Percentiles rank a stretch among this genome's conserved stretches.
These are phyloP conservation scores for Anthonomus grandis DNA, from an alignment of 1,140 invertebrate genomes.

Conservation along the genomic window DNA sequence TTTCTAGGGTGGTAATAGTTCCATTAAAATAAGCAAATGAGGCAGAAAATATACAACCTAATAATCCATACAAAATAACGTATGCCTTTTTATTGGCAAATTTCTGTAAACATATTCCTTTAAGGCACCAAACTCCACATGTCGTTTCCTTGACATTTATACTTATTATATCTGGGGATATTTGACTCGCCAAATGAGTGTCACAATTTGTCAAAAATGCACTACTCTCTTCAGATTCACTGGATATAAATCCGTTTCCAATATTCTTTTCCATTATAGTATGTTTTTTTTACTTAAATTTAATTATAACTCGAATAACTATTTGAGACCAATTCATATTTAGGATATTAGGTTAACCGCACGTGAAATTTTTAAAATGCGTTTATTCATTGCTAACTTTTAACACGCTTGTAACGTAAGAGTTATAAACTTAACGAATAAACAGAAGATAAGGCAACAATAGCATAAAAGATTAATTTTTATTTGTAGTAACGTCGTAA, in stretches of 20 bases:
- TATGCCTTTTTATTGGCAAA: constrained; percentile 76
- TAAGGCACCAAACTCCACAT: constrained; percentile 61
- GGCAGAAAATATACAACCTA: constrained; percentile 72
- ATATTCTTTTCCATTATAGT: neutral
- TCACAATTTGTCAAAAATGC: constrained; percentile 5
- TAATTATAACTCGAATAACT: neutral
- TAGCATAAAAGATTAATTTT: constrained; percentile 3
- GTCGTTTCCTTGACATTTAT: constrained; percentile 53
- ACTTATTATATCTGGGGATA: no score
- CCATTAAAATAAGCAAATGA: constrained; percentile 74
- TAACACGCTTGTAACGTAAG: neutral
- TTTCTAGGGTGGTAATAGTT: constrained; percentile 76
- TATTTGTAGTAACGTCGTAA: constrained; percentile 1
- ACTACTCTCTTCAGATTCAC: constrained; percentile 3
- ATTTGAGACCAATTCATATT: neutral
- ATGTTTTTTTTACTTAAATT: neutral
- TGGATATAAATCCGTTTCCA: neutral
- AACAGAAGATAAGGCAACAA: constrained; percentile 3
- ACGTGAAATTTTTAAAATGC: no score
- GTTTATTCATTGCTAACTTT: neutral
- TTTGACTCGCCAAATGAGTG: neutral
- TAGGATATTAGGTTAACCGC: neutral
- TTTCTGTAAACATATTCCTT: constrained; percentile 56
- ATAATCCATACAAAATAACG: constrained; percentile 67
- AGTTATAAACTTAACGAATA: constrained; percentile 2